Evolutionary conservation across 2,888 invertebrate species (phyloP), one percentile per base, ranked within the genome.

Genomic region (Tipula vernalis): DNA sequence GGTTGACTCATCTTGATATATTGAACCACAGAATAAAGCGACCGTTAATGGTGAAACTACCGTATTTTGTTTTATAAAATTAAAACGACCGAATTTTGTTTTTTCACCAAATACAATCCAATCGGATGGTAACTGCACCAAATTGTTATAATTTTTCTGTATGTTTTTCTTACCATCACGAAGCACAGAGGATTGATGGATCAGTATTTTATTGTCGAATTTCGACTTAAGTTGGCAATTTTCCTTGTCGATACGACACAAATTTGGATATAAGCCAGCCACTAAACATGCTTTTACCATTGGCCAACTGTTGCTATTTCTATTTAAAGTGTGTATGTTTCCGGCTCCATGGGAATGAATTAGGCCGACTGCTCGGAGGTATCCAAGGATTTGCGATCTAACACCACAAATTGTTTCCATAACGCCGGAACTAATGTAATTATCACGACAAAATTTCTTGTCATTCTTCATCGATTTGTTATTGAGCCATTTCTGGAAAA

Each of bases 351-450:
- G 93, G 0, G 95, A 95, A 87, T 97, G 93, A 85, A 90, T 89
- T 5, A 90, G 87, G 85, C 89, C 89, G 0, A 89, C 88, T 10
- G 90, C 89, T 3, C 96, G 92, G 4, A 98, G 92, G 89, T 98
- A 96, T 0, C 96, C 96, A 42, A 98, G 92, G 41, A 99, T 92
- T 89, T 98, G 97, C 0, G 95, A 93, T 36, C 98, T 94, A 89
- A 97, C 96, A 0, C 96, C 96, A 12, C 95, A 94, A 41, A 99
- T 95, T 94, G 97, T 96, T 90, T 98, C 97, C 97, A 99, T 97
- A 0, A 96, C 95, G 0, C 96, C 95, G 0, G 95, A 93, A 57
- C 96, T 96, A 87, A 97, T 93, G 88, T 95, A 95, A 89, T 96
- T 95, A 87, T 95, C 94, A 5, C 94, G 92, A 91, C 97, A 97